Conservation (phyloP, 2,113 vertebrate species). For the Nothoprocta perdicaria region DNA sequence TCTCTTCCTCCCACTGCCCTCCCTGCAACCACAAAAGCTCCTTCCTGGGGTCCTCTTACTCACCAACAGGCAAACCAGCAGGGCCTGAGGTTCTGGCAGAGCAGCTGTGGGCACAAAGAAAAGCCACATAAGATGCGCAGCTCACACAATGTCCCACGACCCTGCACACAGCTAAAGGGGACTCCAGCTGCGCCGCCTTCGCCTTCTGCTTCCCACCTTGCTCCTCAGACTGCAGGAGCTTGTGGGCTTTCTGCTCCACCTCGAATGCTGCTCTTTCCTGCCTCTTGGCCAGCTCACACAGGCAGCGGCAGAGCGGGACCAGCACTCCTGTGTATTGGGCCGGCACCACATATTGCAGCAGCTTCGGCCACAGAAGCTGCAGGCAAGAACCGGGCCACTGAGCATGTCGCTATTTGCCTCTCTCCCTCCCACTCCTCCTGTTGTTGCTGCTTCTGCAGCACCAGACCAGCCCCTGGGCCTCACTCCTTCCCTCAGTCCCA, state of each 20-base stretch:
- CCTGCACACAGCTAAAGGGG: background rate
- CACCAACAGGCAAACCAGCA: background rate
- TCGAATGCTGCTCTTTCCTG: background rate
- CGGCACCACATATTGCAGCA: background rate
- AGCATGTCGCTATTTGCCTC: background rate
- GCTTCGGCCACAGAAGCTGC: background rate
- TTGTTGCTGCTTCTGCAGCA: no score
- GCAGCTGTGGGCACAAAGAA: background rate
- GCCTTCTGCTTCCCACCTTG: background rate
- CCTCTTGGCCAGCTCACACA: background rate
- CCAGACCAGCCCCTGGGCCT: no score
- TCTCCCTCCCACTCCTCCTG: no score
- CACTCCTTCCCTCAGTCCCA: no score
- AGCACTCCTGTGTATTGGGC: background rate
- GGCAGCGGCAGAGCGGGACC: background rate
- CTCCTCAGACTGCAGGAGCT: background rate
- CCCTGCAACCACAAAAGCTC: background rate
- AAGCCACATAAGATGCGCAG: background rate
- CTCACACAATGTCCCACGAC: rapidly evolving
- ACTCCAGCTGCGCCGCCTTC: no score
- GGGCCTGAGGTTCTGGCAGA: background rate
- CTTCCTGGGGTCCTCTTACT: background rate
- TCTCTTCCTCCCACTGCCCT: background rate
- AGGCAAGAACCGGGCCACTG: background rate
- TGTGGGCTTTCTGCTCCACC: background rate